Evolutionary conservation across 1,140 invertebrate genomes (phyloP).

Genomic region (Nasonia giraulti): DNA sequence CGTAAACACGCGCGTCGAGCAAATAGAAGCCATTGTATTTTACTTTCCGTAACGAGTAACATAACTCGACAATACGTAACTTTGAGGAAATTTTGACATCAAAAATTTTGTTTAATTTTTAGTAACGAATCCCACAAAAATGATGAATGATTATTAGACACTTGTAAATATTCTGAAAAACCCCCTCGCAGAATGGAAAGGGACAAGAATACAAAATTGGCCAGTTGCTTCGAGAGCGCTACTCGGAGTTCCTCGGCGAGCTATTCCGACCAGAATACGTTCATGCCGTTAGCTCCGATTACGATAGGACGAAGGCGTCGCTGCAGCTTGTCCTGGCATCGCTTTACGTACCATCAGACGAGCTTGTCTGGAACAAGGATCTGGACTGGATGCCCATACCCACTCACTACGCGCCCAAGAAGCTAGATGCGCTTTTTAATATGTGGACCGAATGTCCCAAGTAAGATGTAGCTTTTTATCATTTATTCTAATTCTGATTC

Average conservation of each 20-base stretch:
- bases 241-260: slow-evolving; percentile 67
- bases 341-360: slow-evolving; percentile 64
- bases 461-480: neutral
- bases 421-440: slow-evolving; percentile 51
- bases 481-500: neutral
- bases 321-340: slow-evolving; percentile 73
- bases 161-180: neutral
- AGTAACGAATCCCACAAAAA: no score
- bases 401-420: slow-evolving; percentile 48
- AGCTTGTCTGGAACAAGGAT: slow-evolving; percentile 58
- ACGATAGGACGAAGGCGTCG: slow-evolving; percentile 76
- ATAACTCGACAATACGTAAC: no score
- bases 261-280: slow-evolving; percentile 71
- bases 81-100: no score
- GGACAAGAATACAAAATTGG: slow-evolving; percentile 68
- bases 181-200: slow-evolving; percentile 69
- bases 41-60: neutral
- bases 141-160: no score
- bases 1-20: neutral
- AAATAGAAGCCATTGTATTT: neutral
- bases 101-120: no score
- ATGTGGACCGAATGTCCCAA: neutral
- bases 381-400: slow-evolving; percentile 63
- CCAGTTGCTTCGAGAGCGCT: slow-evolving; percentile 67
- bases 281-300: slow-evolving; percentile 70